Evolutionary conservation across 2,888 invertebrate species (phyloP), one percentile per base, ranked within the genome.

Genomic region (Zele albiditarsus): DNA sequence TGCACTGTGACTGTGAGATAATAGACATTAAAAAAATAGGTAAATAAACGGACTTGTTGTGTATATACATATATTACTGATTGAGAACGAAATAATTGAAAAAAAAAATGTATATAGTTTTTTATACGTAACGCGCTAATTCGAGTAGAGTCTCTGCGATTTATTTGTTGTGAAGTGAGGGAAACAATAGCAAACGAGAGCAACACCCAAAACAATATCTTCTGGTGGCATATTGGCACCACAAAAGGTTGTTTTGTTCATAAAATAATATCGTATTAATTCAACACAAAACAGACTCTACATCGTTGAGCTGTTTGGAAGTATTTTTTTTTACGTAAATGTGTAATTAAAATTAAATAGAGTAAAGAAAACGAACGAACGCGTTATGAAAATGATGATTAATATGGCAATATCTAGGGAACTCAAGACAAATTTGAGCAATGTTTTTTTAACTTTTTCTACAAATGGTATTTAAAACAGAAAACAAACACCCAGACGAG

Each of bases 41-140:
- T 73, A 71, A 70, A 76, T 70, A 71, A 58, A 71, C 65, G 71
- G 60, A 31, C 46, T 49, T 49, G 53, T 12, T 75, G 66, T 75
- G 67, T 69, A 80, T 66, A 68, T 73, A 72, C 38, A 63, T 66
- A 74, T 58, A 67, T 42, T 67, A 65, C 46, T 31, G 28, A 46
- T 38, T 33, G 14, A 72, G 27, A 53, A 10, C 4, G 65, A 66
- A 71, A 81, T 82, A 83, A 82, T 80, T 80, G 80, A 79, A 20
- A 77, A 60, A 57, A 57, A 78, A 65, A 77, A 80, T 85, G 86
- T 86, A 85, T 77, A 86, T 86, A 86, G 80, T 84, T 78, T 81
- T 84, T 84, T 84, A 83, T 84, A 84, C 84, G 80, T 83, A 81
- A 79, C 82, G 80, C 79, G 79, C 77, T 70, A 82, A 80, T 69